Percentiles rank a stretch among this genome's conserved stretches.
Conservation (phyloP, 2,888 invertebrate genomes). For the Ornithoptera priamus region DNA sequence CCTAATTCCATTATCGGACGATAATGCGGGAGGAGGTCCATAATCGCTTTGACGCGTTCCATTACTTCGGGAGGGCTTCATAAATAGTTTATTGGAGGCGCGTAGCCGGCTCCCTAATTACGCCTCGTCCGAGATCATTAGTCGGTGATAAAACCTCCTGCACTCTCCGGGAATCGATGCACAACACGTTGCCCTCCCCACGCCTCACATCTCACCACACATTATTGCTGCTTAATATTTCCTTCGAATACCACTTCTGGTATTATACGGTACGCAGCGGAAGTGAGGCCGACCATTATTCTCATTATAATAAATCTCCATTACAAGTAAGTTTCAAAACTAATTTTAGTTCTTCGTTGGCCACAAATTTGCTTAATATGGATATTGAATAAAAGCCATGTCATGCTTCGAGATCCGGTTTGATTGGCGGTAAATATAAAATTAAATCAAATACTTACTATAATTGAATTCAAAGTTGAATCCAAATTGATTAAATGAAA, state of each 20-base stretch:
- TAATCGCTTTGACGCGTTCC: constrained; percentile 61
- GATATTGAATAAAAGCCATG: not conserved
- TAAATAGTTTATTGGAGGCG: constrained; percentile 75
- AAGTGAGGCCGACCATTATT: no score
- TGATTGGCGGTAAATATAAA: constrained; percentile 1
- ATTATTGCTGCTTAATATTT: no score
- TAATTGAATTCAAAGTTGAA: no score
- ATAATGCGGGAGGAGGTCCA: constrained; percentile 54
- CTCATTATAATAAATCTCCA: no score
- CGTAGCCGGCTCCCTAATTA: constrained; percentile 67
- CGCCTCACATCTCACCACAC: not conserved
- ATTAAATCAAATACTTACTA: constrained; percentile 15
- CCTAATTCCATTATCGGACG: constrained; percentile 48
- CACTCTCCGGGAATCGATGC: constrained; percentile 50
- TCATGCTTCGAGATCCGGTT: constrained; percentile 19
- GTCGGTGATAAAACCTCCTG: constrained; percentile 72
- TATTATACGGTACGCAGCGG: no score
- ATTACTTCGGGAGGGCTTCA: constrained; percentile 70
- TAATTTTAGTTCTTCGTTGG: no score
- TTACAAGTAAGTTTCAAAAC: no score
- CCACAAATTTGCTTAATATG: no score
- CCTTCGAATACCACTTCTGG: no score
- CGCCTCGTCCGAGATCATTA: constrained; percentile 66
- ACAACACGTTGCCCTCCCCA: constrained; percentile 44
- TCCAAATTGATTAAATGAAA: no score